Evolutionary conservation across 1,140 invertebrate species (phyloP), one percentile per base, ranked within the genome.

Genomic region (Ceratina japonica): DNA sequence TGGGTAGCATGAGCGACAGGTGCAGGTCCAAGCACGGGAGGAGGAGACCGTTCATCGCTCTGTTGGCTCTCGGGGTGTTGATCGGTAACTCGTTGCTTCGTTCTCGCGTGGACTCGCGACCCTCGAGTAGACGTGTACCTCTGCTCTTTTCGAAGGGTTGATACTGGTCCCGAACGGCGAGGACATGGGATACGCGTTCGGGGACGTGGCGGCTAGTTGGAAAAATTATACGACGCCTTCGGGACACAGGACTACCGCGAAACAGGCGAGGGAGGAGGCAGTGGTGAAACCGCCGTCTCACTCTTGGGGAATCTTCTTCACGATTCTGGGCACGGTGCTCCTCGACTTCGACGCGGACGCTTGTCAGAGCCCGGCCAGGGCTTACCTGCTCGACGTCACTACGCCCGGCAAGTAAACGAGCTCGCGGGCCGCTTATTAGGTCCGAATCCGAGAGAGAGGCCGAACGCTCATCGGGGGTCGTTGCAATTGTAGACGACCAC

Each of bases 271-370:
- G 8, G 58, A 80, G 3, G 59, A 74, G 3, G 49, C 54, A 3
- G 12, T 90, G 20, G 12, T 90, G 24, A 22, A 70, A 16, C 90
- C 92, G 20, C 92, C 92, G 13, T 93, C 93, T 2, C 97, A 97
- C 90, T 95, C 96, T 0, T 98, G 97, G 97, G 97, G 97, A 3
- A 95, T 99, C 51, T 94, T 98, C 85, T 97, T 99, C 85, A 99
- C 98, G 0, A 95, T 99, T 61, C 88, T 99, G 0, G 98, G 98
- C 15, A 98, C 98, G 0, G 97, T 98, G 44, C 92, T 99, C 13
- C 92, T 99, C 37, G 98, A 99, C 91, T 99, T 99, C 91, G 97
- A 98, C 90, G 98, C 98, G 1, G 98, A 99, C 90, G 97, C 98
- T 49, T 99, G 98, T 86, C 98, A 99, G 91, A 98, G 97, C 89